phyloP scores from a whole-genome alignment of 37 sponge, comb jelly and placozoan species.

The Hormiphora californensis region DNA sequence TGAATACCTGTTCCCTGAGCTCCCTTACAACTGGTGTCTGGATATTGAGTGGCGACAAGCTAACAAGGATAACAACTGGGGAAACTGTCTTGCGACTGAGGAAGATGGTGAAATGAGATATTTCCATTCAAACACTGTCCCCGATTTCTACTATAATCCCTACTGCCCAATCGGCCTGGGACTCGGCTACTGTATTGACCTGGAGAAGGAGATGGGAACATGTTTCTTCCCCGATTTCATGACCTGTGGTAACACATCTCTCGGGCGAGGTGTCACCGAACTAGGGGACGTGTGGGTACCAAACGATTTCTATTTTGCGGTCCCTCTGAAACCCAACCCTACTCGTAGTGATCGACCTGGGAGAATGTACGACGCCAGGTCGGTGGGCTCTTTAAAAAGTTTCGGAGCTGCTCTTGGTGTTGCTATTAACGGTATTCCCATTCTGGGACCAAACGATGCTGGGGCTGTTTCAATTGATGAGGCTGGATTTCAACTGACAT shows the following conservation, averaged over 20 bases:
- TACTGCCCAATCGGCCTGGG: constrained; percentile 18
- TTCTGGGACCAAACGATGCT: neutral
- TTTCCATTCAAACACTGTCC: neutral
- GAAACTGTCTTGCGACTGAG: neutral
- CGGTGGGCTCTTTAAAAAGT: neutral
- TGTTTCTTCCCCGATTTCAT: neutral
- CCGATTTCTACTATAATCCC: constrained; percentile 24
- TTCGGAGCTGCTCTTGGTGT: neutral
- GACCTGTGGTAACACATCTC: neutral
- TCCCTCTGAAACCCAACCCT: neutral
- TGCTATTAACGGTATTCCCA: neutral
- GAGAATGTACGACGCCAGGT: neutral
- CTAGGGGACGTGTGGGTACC: constrained; percentile 33
- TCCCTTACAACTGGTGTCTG: too few species aligned
- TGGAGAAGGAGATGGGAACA: neutral
- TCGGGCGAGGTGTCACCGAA: neutral
- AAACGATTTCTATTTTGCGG: neutral
- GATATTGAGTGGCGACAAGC: neutral
- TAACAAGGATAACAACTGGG: neutral
- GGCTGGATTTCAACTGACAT: neutral
- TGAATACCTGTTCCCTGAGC: too few species aligned
- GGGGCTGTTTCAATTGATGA: neutral
- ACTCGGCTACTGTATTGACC: neutral
- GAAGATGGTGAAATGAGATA: neutral
- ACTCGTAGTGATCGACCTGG: neutral